Evolutionary conservation across 2,797 vertebrate species (phyloP).

Genomic region (Simalia tracyae): DNA sequence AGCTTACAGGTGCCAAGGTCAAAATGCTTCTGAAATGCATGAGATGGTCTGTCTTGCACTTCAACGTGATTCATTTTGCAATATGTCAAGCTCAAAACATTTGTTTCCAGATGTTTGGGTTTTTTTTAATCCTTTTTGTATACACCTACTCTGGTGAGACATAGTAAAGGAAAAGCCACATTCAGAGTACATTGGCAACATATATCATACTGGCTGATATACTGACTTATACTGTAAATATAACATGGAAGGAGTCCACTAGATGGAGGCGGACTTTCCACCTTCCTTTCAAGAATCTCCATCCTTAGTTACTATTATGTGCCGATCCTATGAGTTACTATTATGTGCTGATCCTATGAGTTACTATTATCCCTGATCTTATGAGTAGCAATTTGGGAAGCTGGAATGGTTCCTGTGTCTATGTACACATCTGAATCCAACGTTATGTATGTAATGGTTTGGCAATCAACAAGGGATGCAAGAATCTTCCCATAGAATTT

Average conservation of each 20-base stretch:
- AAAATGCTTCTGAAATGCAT: no score
- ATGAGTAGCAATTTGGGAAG: background rate
- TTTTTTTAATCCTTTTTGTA: no score
- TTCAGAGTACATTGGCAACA: no score
- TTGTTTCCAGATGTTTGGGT: no score
- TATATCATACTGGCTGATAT: no score
- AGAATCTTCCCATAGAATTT: background rate
- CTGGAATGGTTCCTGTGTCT: background rate
- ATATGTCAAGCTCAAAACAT: no score
- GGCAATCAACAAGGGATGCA: background rate
- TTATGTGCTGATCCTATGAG: background rate
- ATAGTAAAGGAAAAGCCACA: no score
- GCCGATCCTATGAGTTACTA: background rate
- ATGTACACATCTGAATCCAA: background rate
- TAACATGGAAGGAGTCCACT: background rate
- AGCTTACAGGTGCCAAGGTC: no score
- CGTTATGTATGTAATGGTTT: background rate
- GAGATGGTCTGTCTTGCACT: no score
- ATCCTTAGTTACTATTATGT: background rate
- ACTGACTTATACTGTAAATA: background rate
- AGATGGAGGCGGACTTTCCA: background rate
- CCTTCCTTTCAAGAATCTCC: background rate
- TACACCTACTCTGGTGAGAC: no score
- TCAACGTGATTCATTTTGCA: no score
- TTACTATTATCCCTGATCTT: background rate